phyloP scores from a whole-genome alignment of 1,140 invertebrate species.

The Arctopsyche grandis region DNA sequence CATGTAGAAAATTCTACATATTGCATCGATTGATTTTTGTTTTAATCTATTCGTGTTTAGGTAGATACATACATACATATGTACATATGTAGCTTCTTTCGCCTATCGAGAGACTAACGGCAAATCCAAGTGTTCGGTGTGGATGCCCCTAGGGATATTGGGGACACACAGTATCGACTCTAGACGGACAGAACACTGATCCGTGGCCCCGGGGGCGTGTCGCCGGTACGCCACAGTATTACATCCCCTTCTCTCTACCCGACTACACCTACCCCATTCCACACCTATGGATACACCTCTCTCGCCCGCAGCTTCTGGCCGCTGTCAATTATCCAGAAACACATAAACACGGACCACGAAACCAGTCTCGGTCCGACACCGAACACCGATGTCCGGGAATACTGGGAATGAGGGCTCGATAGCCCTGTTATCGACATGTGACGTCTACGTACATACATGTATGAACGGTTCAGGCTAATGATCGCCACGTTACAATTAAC shows the following conservation, averaged over 20 bases:
- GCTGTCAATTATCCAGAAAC: conserved; percentile 13
- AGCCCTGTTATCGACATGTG: no score
- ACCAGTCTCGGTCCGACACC: no score
- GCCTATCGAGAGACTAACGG: background rate
- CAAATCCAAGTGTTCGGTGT: background rate
- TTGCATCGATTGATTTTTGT: no score
- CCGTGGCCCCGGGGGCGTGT: conserved; percentile 1
- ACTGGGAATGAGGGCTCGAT: no score
- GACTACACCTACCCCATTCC: background rate
- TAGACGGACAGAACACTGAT: background rate
- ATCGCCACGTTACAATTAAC: no score
- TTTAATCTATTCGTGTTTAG: no score
- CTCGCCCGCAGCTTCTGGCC: background rate
- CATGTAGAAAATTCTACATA: no score
- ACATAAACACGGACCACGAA: background rate
- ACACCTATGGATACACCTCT: background rate
- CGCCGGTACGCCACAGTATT: conserved; percentile 4
- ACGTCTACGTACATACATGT: background rate
- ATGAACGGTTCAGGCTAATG: background rate
- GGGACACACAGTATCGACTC: conserved; percentile 5
- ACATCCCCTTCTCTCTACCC: background rate
- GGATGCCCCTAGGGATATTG: conserved; percentile 4
- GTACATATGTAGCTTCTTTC: no score
- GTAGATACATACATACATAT: no score
- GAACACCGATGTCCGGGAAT: no score